Percentiles rank a stretch among this genome's conserved stretches.
Evolutionary conservation across 2,888 invertebrate species (phyloP).

Genomic region (Orchesella flavescens): DNA sequence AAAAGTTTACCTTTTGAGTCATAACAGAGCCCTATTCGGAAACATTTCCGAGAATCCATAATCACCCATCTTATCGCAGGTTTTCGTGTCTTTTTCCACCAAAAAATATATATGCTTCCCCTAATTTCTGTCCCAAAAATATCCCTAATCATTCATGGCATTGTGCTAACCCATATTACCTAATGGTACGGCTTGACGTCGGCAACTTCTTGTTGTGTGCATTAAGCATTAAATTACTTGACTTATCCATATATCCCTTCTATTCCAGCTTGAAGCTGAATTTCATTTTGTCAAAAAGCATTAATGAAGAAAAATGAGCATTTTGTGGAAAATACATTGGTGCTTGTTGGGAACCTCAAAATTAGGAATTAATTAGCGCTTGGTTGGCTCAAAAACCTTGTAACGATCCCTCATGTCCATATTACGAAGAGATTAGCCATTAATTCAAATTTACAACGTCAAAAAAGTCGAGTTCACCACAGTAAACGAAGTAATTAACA

Average conservation of each 20-base stretch:
- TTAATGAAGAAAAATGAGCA: conserved; percentile 59
- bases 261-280: neutral
- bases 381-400: neutral
- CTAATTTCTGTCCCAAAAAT: conserved; percentile 1
- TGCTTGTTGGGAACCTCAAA: conserved; percentile 32
- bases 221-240: neutral
- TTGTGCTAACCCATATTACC: too few species aligned
- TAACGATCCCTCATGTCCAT: neutral
- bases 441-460: conserved; percentile 53
- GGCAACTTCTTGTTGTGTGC: conserved; percentile 25
- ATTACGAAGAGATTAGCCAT: conserved; percentile 22
- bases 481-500: conserved; percentile 56
- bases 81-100: neutral
- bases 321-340: conserved; percentile 5
- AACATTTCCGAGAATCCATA: conserved; percentile 12
- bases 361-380: conserved; percentile 55
- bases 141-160: too few species aligned
- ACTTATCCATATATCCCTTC: conserved; percentile 3
- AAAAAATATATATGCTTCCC: neutral
- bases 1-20: neutral
- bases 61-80: neutral
- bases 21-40: neutral
- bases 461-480: conserved; percentile 32
- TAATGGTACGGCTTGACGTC: too few species aligned
- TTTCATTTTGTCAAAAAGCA: conserved; percentile 39